Conservation (phyloP, 2,113 vertebrate species). For the Pelecanus crispus region DNA sequence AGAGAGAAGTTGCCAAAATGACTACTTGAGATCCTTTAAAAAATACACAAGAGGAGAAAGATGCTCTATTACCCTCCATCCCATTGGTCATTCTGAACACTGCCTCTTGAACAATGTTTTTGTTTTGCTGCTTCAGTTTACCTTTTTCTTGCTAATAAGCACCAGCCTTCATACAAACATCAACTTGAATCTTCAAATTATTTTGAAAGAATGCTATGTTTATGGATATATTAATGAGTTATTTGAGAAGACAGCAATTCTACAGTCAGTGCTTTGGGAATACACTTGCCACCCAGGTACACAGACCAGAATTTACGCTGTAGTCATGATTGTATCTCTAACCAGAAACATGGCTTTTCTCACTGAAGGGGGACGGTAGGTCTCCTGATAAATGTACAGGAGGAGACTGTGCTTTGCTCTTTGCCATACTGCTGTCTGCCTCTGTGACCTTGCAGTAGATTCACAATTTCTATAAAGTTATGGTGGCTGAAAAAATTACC, state of each 20-base stretch:
- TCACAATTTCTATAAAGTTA: background rate
- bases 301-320: background rate
- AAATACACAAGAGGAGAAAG: background rate
- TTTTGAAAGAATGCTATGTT: background rate
- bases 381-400: background rate
- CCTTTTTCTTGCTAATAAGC: background rate
- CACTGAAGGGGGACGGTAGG: background rate
- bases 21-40: background rate
- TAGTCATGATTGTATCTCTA: background rate
- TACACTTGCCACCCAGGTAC: background rate
- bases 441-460: background rate
- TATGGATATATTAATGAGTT: background rate
- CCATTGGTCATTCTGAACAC: background rate
- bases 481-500: background rate
- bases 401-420: background rate
- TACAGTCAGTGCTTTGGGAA: background rate
- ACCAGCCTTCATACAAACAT: background rate
- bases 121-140: background rate
- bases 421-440: background rate
- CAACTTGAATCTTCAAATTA: background rate
- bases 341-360: constrained; percentile 8
- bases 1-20: background rate
- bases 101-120: background rate
- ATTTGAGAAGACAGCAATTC: background rate
- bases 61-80: background rate